phyloP scores from a whole-genome alignment of 2,797 vertebrate genomes.

The Sebastes matsubarae region DNA sequence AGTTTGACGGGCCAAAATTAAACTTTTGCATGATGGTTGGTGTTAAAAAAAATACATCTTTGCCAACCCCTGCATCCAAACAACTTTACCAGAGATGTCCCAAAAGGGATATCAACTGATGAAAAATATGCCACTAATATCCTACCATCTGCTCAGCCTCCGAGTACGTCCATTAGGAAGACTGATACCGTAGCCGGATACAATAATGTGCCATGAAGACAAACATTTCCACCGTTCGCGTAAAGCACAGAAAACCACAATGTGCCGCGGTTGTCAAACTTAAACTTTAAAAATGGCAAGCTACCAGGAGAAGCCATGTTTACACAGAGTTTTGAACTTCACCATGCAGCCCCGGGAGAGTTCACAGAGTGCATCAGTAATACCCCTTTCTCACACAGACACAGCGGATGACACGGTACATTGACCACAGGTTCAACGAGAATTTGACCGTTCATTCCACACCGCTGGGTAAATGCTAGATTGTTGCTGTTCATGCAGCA shows the following conservation, averaged over 20 bases:
- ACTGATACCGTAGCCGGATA: conserved; percentile 52
- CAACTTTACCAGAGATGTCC: conserved; percentile 55
- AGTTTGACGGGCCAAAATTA: conserved; percentile 43
- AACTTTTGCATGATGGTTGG: conserved; percentile 30
- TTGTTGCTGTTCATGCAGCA: background rate
- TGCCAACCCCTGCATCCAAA: conserved; percentile 48
- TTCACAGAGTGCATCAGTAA: conserved; percentile 32
- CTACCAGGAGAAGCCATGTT: conserved; percentile 36
- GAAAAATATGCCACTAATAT: conserved; percentile 69
- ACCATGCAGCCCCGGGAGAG: conserved; percentile 26
- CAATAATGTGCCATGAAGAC: conserved; percentile 49
- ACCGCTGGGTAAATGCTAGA: conserved; percentile 16
- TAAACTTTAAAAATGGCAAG: conserved; percentile 37
- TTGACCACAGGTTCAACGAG: conserved; percentile 34
- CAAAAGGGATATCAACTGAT: conserved; percentile 64
- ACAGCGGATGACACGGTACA: conserved; percentile 27
- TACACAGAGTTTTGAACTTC: conserved; percentile 47
- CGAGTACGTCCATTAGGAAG: conserved; percentile 58
- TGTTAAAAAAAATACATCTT: conserved; percentile 40
- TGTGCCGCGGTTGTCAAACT: conserved; percentile 27
- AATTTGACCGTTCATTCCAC: conserved; percentile 43
- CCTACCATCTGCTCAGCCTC: conserved; percentile 70
- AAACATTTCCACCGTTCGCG: conserved; percentile 10
- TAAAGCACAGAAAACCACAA: conserved; percentile 27
- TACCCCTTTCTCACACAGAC: conserved; percentile 23